Base-by-base conservation (phyloP, 2,888 invertebrate genomes). In the Stegophylla sp. region DNA sequence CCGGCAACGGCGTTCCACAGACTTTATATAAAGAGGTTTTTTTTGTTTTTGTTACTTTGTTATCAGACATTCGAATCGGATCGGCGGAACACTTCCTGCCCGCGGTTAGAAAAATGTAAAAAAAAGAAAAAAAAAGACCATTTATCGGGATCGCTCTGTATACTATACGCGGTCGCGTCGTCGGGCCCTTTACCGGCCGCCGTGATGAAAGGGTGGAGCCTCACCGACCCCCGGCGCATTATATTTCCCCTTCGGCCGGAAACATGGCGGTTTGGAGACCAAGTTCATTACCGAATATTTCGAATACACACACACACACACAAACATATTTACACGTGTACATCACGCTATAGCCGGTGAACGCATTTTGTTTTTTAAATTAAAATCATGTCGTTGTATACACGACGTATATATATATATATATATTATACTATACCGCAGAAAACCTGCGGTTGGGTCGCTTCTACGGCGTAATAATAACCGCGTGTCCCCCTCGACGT, bases 201-300 rank as follows among this genome's bases (percentile, higher is more conserved):
- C n/a, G n/a, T n/a, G n/a, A n/a, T n/a, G n/a, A n/a, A 53, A 64
- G 75, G 75, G 75, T 66, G 75, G 75, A 75, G 75, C 51, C 64
- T 64, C 13, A 41, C 64, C 51, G 64, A 23, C 64, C 61, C 61
- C 23, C 53, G 23, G 41, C 20, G 26, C 23, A 63, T 53, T 23
- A 61, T 23, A 64, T 75, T 64, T 53, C 51, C 53, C 59, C 75
- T 48, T 75, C 9, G 41, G 64, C 20, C 51, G 63, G 63, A 73
- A 75, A 75, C 64, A 75, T 75, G 75, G 75, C 75, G 75, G 64
- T 75, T 53, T 43, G 7, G n/a, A 75, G 53, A 64, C 64, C 15
- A 53, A 75, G 64, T 75, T 75, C 51, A 64, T 64, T 64, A 34
- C 26, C 41, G 41, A 75, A 53, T 75, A 75, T 64, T 23, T 12